Evolutionary conservation across 2,113 vertebrate genomes (phyloP).

Genomic region (Drymodes brunneopygia): DNA sequence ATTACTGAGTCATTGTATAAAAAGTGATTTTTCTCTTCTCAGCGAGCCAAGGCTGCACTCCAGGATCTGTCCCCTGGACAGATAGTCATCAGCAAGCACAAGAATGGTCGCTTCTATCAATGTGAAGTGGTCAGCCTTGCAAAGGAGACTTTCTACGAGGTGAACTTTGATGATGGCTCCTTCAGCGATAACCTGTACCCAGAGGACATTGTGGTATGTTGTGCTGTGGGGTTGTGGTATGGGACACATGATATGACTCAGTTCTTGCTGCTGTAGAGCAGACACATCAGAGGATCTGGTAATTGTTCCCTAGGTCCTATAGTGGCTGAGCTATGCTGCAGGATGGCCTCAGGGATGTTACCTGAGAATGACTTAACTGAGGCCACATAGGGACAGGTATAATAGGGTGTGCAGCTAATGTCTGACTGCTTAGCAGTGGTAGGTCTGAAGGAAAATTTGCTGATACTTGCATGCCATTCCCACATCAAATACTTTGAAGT

Average conservation of each 20-base stretch:
- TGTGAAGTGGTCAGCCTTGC: slow-evolving; percentile 92
- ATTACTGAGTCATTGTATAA: neutral
- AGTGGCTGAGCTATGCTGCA: neutral
- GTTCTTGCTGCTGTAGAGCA: neutral
- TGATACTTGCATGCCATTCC: neutral
- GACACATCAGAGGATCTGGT: neutral
- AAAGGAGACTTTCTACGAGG: slow-evolving; percentile 96
- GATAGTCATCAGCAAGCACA: slow-evolving; percentile 96
- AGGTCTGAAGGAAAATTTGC: neutral
- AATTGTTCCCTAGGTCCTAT: neutral
- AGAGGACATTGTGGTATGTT: slow-evolving; percentile 93
- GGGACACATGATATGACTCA: neutral
- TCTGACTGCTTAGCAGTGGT: neutral
- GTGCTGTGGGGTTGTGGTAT: neutral
- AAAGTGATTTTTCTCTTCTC: neutral
- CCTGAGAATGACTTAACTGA: neutral
- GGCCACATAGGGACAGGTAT: neutral
- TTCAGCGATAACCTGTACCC: slow-evolving; percentile 98
- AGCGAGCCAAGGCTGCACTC: slow-evolving; percentile 89
- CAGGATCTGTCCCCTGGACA: slow-evolving; percentile 90
- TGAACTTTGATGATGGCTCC: slow-evolving; percentile 97
- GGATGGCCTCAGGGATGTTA: neutral
- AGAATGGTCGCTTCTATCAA: slow-evolving; percentile 96
- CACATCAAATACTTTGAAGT: neutral
- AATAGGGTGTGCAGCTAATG: neutral